phyloP scores from a whole-genome alignment of 2,797 vertebrate species.

The Acanthurus lineatus region DNA sequence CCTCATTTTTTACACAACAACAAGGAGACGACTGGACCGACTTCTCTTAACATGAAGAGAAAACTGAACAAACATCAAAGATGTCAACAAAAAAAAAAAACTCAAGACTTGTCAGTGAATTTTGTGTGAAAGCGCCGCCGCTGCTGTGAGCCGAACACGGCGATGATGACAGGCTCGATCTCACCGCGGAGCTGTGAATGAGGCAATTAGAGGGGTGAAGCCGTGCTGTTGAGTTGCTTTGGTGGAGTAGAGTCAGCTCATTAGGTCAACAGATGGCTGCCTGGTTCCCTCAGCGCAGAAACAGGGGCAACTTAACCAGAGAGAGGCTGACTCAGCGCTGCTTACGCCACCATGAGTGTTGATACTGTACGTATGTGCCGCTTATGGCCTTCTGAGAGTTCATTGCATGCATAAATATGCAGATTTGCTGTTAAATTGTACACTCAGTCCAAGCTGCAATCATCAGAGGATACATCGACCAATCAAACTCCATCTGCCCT shows the following conservation, averaged over 20 bases:
- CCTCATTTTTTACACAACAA: too few species aligned
- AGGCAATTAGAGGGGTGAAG: constrained; percentile 23
- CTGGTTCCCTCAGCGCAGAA: constrained; percentile 33
- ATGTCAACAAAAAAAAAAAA: neutral
- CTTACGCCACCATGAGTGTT: too few species aligned
- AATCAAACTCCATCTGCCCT: constrained; percentile 70
- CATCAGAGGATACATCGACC: constrained; percentile 47
- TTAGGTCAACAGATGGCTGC: constrained; percentile 68
- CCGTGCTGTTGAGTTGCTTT: constrained; percentile 23
- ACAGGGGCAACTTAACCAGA: constrained; percentile 20
- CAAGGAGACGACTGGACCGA: neutral
- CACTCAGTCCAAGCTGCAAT: constrained; percentile 29
- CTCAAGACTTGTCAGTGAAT: neutral
- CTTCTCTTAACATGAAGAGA: neutral
- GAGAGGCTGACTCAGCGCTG: constrained; percentile 55
- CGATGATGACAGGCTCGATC: neutral
- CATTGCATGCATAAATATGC: constrained; percentile 41
- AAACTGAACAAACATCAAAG: neutral
- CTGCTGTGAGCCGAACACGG: neutral
- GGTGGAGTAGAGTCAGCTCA: constrained; percentile 44
- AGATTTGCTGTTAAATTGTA: constrained; percentile 31
- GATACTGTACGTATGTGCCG: neutral
- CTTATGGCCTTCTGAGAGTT: constrained; percentile 11
- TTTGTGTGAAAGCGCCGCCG: neutral
- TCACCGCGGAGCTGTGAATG: constrained; percentile 1